Evolutionary conservation across 2,888 invertebrate species (phyloP).

Genomic region (Tuberolachnus salignus): DNA sequence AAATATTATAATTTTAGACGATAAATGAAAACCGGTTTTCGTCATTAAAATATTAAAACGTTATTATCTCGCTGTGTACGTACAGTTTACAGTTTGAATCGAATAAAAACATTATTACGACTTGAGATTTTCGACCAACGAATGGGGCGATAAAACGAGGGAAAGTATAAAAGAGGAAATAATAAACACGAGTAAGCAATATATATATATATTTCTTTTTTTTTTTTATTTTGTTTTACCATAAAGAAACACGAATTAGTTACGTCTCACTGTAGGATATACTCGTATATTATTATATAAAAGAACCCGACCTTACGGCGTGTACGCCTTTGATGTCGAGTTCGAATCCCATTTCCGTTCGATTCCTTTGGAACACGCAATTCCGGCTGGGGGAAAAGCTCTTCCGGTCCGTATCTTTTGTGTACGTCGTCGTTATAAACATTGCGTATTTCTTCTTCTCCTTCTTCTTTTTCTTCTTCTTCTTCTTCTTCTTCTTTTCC

Average conservation of each 20-base stretch:
- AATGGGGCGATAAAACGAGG: not conserved
- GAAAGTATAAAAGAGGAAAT: slow-evolving; percentile 12
- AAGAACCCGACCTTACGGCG: slow-evolving; percentile 4
- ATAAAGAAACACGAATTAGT: slow-evolving; percentile 16
- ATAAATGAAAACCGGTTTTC: too few relatives aligned
- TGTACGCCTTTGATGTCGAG: slow-evolving; percentile 51
- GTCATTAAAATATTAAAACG: not conserved
- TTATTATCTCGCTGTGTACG: not conserved
- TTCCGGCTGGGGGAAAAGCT: slow-evolving; percentile 40
- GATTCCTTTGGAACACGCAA: slow-evolving; percentile 44
- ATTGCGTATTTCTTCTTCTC: not conserved
- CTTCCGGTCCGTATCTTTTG: slow-evolving; percentile 44
- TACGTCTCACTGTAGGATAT: not conserved
- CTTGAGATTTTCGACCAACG: slow-evolving; percentile 20
- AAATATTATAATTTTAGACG: too few relatives aligned
- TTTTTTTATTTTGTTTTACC: not conserved
- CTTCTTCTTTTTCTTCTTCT: slow-evolving; percentile 2
- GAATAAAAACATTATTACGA: not conserved
- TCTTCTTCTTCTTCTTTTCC: not conserved
- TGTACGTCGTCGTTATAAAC: slow-evolving; percentile 2
- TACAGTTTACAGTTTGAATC: not conserved
- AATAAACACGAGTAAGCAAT: slow-evolving; percentile 20
- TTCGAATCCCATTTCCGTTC: slow-evolving; percentile 56
- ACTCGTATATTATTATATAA: not conserved
- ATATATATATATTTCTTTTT: too few relatives aligned